Percentiles rank a stretch among this genome's conserved stretches.
Conservation (phyloP, 2,888 invertebrate species). For the Drosophila rellima region DNA sequence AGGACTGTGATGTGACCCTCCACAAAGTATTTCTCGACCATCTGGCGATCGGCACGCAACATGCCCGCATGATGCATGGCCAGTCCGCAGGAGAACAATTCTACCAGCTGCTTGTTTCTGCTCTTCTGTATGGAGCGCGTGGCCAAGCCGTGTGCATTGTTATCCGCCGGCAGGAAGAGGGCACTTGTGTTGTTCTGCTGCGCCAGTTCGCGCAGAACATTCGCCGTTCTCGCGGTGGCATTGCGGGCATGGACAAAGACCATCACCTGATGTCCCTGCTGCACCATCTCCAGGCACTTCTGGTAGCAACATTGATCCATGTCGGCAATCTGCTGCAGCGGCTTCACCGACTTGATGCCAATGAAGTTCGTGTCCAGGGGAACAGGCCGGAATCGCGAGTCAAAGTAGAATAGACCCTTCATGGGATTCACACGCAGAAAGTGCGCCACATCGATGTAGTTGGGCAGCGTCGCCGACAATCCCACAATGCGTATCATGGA, state of each 20-base stretch:
- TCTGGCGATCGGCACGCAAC: constrained; percentile 93
- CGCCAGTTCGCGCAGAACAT: constrained; percentile 93
- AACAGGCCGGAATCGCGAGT: constrained; percentile 97
- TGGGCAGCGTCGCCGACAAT: constrained; percentile 98
- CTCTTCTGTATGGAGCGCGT: constrained; percentile 90
- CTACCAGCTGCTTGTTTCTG: constrained; percentile 92
- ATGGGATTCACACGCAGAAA: constrained; percentile 97
- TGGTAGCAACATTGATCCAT: constrained; percentile 98
- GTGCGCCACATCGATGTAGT: constrained; percentile 97
- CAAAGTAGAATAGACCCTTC: constrained; percentile 97
- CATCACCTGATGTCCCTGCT: constrained; percentile 97
- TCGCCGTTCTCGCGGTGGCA: constrained; percentile 96
- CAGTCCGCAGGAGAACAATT: constrained; percentile 94
- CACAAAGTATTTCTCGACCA: constrained; percentile 96
- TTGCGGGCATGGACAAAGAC: constrained; percentile 99
- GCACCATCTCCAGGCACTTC: constrained; percentile 94
- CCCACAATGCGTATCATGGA: constrained; percentile 99
- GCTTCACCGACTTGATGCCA: constrained; percentile 91
- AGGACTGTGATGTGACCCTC: constrained; percentile 95
- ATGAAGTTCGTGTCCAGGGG: constrained; percentile 96
- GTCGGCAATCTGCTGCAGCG: constrained; percentile 88
- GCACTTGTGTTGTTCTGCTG: constrained; percentile 90
- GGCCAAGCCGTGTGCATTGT: constrained; percentile 89
- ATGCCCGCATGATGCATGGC: constrained; percentile 99
- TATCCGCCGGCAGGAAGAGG: constrained; percentile 89